These are phyloP conservation scores for Endotricha flammealis DNA, from an alignment of 2,888 invertebrate genomes.

Conservation along the genomic window DNA sequence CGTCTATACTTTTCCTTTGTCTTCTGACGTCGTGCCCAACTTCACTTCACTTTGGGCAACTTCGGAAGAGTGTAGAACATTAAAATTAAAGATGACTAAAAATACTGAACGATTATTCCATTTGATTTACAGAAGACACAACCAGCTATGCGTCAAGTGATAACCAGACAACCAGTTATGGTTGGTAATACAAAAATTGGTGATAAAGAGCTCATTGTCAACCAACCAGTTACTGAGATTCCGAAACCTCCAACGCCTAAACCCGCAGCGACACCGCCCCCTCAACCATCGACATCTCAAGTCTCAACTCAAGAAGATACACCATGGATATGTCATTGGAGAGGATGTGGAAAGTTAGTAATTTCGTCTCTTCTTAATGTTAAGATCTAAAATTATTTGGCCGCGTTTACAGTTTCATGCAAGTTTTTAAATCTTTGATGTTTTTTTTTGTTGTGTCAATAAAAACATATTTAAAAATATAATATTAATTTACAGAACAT, in stretches of 20 bases:
- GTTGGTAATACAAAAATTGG: constrained; percentile 70
- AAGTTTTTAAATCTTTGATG: too few species aligned
- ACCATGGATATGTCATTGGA: constrained; percentile 94
- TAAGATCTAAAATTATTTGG: too few species aligned
- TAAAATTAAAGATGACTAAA: too few species aligned
- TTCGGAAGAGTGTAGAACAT: too few species aligned
- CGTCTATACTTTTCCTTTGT: too few species aligned
- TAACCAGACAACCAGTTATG: constrained; percentile 68
- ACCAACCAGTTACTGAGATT: constrained; percentile 51
- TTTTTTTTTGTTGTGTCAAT: too few species aligned
- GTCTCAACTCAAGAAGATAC: constrained; percentile 48
- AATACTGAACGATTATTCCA: too few species aligned
- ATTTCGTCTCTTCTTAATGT: too few species aligned
- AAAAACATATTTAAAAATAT: constrained; percentile 13
- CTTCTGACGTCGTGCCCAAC: too few species aligned
- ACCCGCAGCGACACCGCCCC: constrained; percentile 39
- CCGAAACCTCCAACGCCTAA: constrained; percentile 39
- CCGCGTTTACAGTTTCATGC: too few species aligned
- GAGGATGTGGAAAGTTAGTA: constrained; percentile 86
- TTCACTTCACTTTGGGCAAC: too few species aligned
- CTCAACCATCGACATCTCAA: constrained; percentile 20
- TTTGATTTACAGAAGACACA: constrained; percentile 52
- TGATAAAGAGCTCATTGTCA: constrained; percentile 61
- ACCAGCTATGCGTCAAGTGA: constrained; percentile 62
- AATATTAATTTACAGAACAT: constrained; percentile 71